Base-by-base conservation (phyloP, 2,888 invertebrate species). In the Creontiades dilutus region DNA sequence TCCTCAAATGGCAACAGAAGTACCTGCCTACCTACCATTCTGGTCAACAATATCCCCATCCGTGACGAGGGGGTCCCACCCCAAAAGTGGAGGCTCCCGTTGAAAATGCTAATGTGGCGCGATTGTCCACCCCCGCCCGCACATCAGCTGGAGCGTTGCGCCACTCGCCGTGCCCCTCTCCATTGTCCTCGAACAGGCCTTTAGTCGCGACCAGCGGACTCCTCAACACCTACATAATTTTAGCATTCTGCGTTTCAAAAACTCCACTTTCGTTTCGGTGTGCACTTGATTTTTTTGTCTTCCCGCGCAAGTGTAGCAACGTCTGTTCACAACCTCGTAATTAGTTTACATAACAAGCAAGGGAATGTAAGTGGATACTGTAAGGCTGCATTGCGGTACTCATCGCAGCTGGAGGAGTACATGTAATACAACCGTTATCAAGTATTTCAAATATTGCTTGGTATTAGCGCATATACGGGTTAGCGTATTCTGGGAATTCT, bases 151-250 rank as follows among this genome's bases (percentile, higher is more conserved):
- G 3, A 0, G 68, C 27, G 12, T 11, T 12, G 19, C 61, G 16
- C 68, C 12, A 16, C 19, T 12, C n/a, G 23, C 68, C 68, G 19
- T 11, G 19, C 19, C 68, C 61, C 19, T 52, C 52, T 19, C 68
- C 68, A 68, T 68, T 68, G 68, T 68, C 68, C 68, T 68, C 23
- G 68, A 68, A 68, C 68, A 23, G 19, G 68, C 68, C 23, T 68
- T 68, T 68, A 68, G 23, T 68, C 68, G 57, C n/a, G n/a, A n/a
- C 57, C n/a, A 57, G 57, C 16, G 27, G 52, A 16, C 52, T 19
- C 23, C 19, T 11, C 23, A 13, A 23, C 68, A 23, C 68, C 68
- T 68, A 68, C 68, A 68, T 61, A 61, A 37, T 61, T 61, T 61
- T 61, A 61, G 61, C 61, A 19, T 61, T 19, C 61, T 19, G 4